Percentiles rank a stretch among this genome's conserved stretches.
These are phyloP conservation scores for Thera obeliscata DNA, from an alignment of 2,888 invertebrate genomes.

Conservation along the genomic window DNA sequence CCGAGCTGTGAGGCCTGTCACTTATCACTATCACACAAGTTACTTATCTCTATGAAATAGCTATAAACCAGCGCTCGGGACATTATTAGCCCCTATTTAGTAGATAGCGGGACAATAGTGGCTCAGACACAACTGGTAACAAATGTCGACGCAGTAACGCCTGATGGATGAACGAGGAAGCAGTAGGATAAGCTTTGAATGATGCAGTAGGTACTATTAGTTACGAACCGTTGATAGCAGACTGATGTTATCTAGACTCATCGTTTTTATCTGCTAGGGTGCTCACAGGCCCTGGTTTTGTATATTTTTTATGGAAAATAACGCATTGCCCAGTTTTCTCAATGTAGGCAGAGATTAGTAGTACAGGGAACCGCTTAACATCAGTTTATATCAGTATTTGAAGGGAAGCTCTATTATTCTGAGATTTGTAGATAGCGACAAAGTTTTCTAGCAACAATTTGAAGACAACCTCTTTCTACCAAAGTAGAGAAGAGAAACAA, in stretches of 20 bases:
- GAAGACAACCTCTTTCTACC: background rate
- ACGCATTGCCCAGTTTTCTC: no score
- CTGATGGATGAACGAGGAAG: constrained; percentile 28
- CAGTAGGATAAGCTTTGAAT: constrained; percentile 29
- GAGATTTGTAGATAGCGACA: no score
- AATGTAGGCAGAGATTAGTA: no score
- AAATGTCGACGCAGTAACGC: constrained; percentile 26
- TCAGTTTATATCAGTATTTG: no score
- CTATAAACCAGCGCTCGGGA: constrained; percentile 2
- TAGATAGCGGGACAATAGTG: constrained; percentile 19
- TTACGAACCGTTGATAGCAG: constrained; percentile 2
- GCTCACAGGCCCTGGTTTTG: background rate
- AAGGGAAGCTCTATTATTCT: no score
- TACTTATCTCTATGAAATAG: constrained; percentile 7
- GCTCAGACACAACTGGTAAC: constrained; percentile 15
- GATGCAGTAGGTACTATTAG: constrained; percentile 29
- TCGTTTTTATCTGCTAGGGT: background rate
- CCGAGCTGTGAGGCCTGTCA: no score
- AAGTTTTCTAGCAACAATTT: background rate
- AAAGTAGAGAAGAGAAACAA: background rate
- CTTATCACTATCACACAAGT: background rate
- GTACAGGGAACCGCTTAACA: no score
- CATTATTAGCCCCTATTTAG: constrained; percentile 28
- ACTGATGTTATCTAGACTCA: background rate
- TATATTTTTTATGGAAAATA: no score